phyloP scores from a whole-genome alignment of 1,140 invertebrate genomes.

The Paramacrobiotus metropolitanus region DNA sequence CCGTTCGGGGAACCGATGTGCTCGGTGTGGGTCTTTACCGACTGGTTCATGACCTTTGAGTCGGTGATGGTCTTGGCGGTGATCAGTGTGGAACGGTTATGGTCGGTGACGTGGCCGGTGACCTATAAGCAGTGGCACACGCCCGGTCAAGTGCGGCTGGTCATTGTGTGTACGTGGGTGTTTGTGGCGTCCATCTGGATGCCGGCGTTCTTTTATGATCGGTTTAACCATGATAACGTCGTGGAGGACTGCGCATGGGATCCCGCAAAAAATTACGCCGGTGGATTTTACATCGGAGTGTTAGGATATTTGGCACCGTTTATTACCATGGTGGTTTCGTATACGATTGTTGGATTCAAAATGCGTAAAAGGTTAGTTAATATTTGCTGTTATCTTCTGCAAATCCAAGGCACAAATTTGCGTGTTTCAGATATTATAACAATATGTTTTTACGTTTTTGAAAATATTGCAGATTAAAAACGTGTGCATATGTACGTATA shows the following conservation, averaged over 20 bases:
- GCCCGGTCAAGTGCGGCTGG: not conserved
- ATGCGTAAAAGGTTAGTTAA: not conserved
- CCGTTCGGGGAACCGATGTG: conserved; percentile 18
- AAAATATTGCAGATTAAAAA: too few species aligned
- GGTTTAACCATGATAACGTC: not conserved
- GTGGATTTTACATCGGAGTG: not conserved
- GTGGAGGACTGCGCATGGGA: conserved; percentile 1
- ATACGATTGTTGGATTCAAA: not conserved
- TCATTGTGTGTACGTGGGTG: not conserved
- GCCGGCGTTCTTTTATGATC: not conserved
- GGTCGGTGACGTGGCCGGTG: not conserved
- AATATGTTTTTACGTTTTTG: too few species aligned
- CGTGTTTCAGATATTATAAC: too few species aligned
- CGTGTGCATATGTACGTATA: too few species aligned
- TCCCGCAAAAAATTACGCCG: conserved; percentile 4
- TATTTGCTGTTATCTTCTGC: too few species aligned
- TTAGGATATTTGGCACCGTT: not conserved
- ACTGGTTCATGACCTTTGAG: conserved; percentile 24
- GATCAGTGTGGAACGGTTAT: conserved; percentile 19
- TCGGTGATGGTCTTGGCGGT: conserved; percentile 22
- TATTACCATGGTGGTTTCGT: not conserved
- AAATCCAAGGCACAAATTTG: too few species aligned
- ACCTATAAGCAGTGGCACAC: not conserved
- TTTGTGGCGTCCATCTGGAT: not conserved
- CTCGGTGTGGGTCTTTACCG: conserved; percentile 23